Percentiles rank a stretch among this genome's conserved stretches.
phyloP scores from a whole-genome alignment of 1,140 invertebrate species.

The Globodera ellingtonae region DNA sequence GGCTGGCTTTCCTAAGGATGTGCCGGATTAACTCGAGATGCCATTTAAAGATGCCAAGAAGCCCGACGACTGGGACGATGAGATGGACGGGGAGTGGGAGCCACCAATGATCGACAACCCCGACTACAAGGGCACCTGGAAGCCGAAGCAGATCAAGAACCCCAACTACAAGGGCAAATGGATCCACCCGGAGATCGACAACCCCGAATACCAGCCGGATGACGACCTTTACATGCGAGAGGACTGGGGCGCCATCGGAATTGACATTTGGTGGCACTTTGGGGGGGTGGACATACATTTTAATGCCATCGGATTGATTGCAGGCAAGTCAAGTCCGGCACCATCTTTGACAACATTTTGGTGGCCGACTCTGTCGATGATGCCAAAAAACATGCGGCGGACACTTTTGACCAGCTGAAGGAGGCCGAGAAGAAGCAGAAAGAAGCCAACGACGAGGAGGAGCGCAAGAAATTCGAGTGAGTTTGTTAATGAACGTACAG shows the following conservation, averaged over 20 bases:
- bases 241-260: conserved; percentile 87
- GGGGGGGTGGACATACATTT: conserved; percentile 24
- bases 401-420: conserved; percentile 69
- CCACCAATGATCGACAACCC: conserved; percentile 80
- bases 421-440: conserved; percentile 93
- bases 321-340: conserved; percentile 95
- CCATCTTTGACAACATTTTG: conserved; percentile 96
- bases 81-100: conserved; percentile 74
- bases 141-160: conserved; percentile 89
- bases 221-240: conserved; percentile 80
- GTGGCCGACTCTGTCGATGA: conserved; percentile 84
- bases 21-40: background rate
- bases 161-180: conserved; percentile 92
- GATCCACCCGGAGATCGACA: conserved; percentile 98
- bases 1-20: too few relatives aligned
- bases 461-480: conserved; percentile 70
- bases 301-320: background rate
- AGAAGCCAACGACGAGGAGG: conserved; percentile 83
- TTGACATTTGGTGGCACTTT: conserved; percentile 82
- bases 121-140: conserved; percentile 81
- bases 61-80: conserved; percentile 98
- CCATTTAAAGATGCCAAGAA: conserved; percentile 79
- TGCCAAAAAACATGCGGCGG: conserved; percentile 74
- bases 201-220: conserved; percentile 90
- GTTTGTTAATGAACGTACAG: background rate